Evolutionary conservation across 2,113 vertebrate genomes (phyloP).

Genomic region (Dipodomys ordii): DNA sequence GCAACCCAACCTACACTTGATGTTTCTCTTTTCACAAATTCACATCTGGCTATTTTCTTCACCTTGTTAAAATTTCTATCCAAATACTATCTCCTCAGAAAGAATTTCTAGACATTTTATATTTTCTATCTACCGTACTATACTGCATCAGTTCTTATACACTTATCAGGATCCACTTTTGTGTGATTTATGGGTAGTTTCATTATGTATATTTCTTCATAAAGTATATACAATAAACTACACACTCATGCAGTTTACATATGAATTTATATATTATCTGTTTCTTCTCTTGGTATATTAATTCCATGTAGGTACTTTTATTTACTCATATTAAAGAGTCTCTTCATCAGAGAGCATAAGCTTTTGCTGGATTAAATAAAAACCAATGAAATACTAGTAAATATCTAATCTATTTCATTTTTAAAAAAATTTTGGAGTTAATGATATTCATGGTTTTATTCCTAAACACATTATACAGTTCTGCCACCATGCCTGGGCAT

Average conservation of each 20-base stretch:
- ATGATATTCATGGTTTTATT: not conserved
- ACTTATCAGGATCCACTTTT: not conserved
- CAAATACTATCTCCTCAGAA: not conserved
- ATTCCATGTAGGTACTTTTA: not conserved
- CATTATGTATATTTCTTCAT: not conserved
- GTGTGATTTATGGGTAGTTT: not conserved
- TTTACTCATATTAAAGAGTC: not conserved
- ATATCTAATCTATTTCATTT: not conserved
- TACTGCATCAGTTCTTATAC: not conserved
- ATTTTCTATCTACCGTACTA: not conserved
- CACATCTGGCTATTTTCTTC: not conserved
- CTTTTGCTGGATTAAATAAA: not conserved
- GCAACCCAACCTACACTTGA: not conserved
- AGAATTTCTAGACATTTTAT: not conserved
- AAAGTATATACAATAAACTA: not conserved
- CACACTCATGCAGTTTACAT: not conserved
- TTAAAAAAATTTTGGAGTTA: not conserved
- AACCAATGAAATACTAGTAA: not conserved
- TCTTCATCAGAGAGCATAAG: not conserved
- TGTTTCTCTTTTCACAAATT: not conserved
- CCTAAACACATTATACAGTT: not conserved
- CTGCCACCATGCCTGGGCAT: not conserved
- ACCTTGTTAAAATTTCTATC: not conserved
- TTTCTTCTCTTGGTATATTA: not conserved
- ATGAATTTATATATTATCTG: not conserved